Conservation (phyloP, 2,113 vertebrate genomes). For the human region GRCh38 chr14:37933001-37933500, state of each 20-base stretch:
- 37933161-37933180: not conserved
- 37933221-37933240: not conserved
- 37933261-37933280: not conserved
- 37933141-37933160: not conserved
- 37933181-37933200: not conserved
- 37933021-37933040: not conserved
- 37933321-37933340: not conserved
- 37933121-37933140: not conserved
- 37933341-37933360: not conserved
- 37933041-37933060: not conserved
- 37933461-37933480: not conserved
- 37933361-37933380: not conserved
- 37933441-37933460: not conserved
- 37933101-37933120: not conserved
- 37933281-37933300: not conserved
- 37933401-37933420: not conserved
- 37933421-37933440: not conserved
- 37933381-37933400: not conserved
- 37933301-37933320: not conserved
- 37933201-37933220: not conserved
- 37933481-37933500: not conserved
- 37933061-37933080: not conserved
- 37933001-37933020: not conserved
- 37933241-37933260: not conserved
- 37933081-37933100: not conserved